A percentile compares a stretch with the other conserved stretches of the same genome.
Conservation (phyloP, 1,140 invertebrate species). For the fruit fly (Drosophila melanogaster) region Release_6_plus_ISO1_MT NT_033777.3:25478001-25478500, state of each 20-base stretch:
- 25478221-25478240: slow-evolving; percentile 21
- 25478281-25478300: slow-evolving; percentile 67
- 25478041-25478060: slow-evolving; percentile 58
- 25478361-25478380: slow-evolving; percentile 72
- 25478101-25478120: slow-evolving; percentile 27
- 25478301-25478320: not conserved
- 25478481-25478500: slow-evolving; percentile 81
- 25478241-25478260: slow-evolving; percentile 46
- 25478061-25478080: slow-evolving; percentile 72
- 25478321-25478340: slow-evolving; percentile 13
- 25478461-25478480: slow-evolving; percentile 84
- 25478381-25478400: slow-evolving; percentile 78
- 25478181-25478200: slow-evolving; percentile 35
- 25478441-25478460: slow-evolving; percentile 67
- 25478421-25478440: slow-evolving; percentile 76
- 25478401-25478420: slow-evolving; percentile 84
- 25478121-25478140: slow-evolving; percentile 32
- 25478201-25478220: slow-evolving; percentile 40
- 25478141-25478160: slow-evolving; percentile 39
- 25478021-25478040: slow-evolving; percentile 39
- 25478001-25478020: slow-evolving; percentile 17
- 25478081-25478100: slow-evolving; percentile 37
- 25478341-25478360: slow-evolving; percentile 43
- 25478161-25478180: slow-evolving; percentile 36
- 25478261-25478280: slow-evolving; percentile 82